Evolutionary conservation across 2,797 vertebrate genomes (phyloP), one percentile per base, ranked within the genome.

Genomic region (Propithecus perrieri): DNA sequence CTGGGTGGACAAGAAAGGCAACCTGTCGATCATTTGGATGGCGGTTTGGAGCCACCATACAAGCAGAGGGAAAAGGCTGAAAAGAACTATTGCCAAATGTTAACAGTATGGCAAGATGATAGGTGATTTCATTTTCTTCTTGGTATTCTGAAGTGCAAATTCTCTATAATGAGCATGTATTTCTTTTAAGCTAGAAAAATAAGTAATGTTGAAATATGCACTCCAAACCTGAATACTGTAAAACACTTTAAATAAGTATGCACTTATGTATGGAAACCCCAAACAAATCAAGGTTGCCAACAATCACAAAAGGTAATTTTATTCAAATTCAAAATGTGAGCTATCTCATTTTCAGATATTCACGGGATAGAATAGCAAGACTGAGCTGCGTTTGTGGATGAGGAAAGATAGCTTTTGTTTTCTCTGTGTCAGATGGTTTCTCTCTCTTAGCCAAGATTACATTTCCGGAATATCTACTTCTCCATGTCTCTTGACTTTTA

Each of bases 401-500:
- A 81, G 15, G 46, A n/a, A 30, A 72, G 55, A 72, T 8, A 46
- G 61, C 43, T 85, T 84, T 81, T 69, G 28, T 74, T 88, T 92
- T 33, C 67, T 43, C 83, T 53, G 8, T 69, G 43, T 81, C 59
- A 43, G 53, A 43, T 95, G 71, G 6, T 76, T 96, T 81, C 35
- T 93, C n/a, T 89, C 26, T 96, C 33, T 89, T 74, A 35, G 67
- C 38, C 48, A 50, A 95, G 78, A 97, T 93, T 88, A 11, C 24
- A 85, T 95, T 98, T 96, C 90, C 85, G 97, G 87, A 95, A 63
- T 88, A 93, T 48, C 35, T 48, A 4, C 63, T 61, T 78, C 76
- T 74, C 76, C 33, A 1, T 53, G 85, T 93, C 50, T 95, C 65
- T 48, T 76, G 50, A 46, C 20, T 50, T 94, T 85, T 59, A 69